phyloP scores from a whole-genome alignment of 1,140 invertebrate genomes.

The Drosophila nannoptera region DNA sequence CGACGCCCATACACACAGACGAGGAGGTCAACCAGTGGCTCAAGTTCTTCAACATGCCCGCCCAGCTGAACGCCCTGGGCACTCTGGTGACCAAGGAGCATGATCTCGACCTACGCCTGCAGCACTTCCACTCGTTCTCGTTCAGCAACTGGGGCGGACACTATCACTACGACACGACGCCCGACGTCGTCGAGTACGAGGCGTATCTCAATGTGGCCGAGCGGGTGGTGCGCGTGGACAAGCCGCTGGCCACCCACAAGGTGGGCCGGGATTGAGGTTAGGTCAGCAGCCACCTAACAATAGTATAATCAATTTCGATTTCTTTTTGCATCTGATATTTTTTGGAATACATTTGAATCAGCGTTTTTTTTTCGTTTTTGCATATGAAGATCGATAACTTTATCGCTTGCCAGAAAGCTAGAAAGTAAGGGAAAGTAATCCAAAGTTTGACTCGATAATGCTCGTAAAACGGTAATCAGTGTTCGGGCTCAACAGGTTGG shows the following conservation, averaged over 20 bases:
- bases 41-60: conserved; percentile 93
- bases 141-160: conserved; percentile 93
- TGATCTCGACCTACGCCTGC: conserved; percentile 91
- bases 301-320: no score
- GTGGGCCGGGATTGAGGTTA: conserved; percentile 80
- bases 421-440: no score
- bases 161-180: conserved; percentile 96
- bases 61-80: conserved; percentile 91
- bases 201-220: conserved; percentile 91
- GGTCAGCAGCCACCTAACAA: background rate
- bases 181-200: conserved; percentile 88
- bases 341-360: no score
- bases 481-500: no score
- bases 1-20: conserved; percentile 85
- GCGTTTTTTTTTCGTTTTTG: no score
- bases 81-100: conserved; percentile 93
- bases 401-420: no score
- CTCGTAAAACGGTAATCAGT: no score
- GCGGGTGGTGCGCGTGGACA: conserved; percentile 89
- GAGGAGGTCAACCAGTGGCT: conserved; percentile 92
- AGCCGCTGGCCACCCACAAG: conserved; percentile 82
- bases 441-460: no score
- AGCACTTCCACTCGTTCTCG: conserved; percentile 97
- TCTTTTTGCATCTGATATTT: no score
- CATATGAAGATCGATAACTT: no score